These are phyloP conservation scores for Eupithecia dodoneata DNA, from an alignment of 2,888 invertebrate species.

Conservation along the genomic window DNA sequence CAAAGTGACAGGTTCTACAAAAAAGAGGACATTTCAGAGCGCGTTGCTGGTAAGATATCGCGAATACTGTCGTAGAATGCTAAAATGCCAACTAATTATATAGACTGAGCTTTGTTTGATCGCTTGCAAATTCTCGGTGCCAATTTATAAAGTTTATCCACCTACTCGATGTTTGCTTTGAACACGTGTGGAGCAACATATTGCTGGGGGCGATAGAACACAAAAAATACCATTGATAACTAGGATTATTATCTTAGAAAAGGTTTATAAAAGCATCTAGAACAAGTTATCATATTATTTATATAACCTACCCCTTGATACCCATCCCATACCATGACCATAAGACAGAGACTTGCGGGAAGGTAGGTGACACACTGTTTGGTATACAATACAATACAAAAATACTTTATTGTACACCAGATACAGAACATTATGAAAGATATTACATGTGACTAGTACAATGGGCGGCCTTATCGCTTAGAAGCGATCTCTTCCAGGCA, in stretches of 20 bases:
- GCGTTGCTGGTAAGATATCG: background rate
- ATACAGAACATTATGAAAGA: too few species aligned
- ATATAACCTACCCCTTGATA: background rate
- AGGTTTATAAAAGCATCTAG: background rate
- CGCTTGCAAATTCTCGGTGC: constrained; percentile 42
- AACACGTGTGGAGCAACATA: constrained; percentile 37
- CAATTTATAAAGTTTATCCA: constrained; percentile 44
- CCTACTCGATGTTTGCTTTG: constrained; percentile 36
- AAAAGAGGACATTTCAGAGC: background rate
- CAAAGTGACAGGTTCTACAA: background rate
- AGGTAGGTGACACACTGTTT: too few species aligned
- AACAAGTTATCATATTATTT: background rate
- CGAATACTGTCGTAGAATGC: constrained; percentile 1
- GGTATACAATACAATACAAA: too few species aligned
- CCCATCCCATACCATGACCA: too few species aligned
- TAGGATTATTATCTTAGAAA: constrained; percentile 3
- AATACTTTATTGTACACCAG: too few species aligned
- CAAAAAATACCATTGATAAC: constrained; percentile 41
- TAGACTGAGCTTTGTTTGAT: constrained; percentile 35
- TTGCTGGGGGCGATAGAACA: constrained; percentile 34
- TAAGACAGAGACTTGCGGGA: too few species aligned
- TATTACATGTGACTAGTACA: too few species aligned
- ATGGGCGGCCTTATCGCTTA: too few species aligned
- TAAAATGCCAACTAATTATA: constrained; percentile 34
- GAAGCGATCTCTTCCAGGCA: too few species aligned